phyloP scores from a whole-genome alignment of 2,113 vertebrate genomes.

The Ceyx cyanopectus region DNA sequence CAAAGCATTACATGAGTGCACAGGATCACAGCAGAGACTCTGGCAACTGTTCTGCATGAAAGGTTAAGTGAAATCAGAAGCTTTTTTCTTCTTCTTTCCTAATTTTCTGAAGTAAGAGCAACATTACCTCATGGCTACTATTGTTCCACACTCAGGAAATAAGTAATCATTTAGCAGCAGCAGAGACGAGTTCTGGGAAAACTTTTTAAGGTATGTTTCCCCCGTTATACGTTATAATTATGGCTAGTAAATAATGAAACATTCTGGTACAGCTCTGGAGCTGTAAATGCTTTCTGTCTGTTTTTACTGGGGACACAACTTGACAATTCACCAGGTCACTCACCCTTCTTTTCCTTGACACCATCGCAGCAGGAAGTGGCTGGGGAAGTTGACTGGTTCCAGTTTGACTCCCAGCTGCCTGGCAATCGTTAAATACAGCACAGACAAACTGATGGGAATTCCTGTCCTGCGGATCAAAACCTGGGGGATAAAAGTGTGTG shows the following conservation, averaged over 20 bases:
- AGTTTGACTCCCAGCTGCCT: constrained; percentile 88
- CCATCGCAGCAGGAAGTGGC: constrained; percentile 95
- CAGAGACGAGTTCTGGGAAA: background rate
- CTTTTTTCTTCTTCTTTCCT: background rate
- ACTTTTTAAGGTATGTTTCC: background rate
- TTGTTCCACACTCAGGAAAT: background rate
- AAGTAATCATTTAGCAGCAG: background rate
- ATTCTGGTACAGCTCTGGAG: background rate
- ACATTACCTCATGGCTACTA: background rate
- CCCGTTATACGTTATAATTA: background rate
- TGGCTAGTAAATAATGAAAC: background rate
- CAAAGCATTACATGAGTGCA: background rate
- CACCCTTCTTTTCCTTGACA: constrained; percentile 90
- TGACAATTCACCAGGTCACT: background rate
- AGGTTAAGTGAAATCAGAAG: background rate
- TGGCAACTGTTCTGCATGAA: background rate
- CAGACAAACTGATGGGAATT: constrained; percentile 96
- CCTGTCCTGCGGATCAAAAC: constrained; percentile 92
- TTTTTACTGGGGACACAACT: background rate
- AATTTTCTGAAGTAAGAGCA: background rate
- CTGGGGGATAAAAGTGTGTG: constrained; percentile 42
- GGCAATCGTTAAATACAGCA: constrained; percentile 94
- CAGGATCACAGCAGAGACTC: background rate
- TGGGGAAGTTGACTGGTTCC: constrained; percentile 97
- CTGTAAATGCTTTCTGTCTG: background rate